phyloP scores from a whole-genome alignment of 2,888 invertebrate species.

The Carterocephalus palaemon region DNA sequence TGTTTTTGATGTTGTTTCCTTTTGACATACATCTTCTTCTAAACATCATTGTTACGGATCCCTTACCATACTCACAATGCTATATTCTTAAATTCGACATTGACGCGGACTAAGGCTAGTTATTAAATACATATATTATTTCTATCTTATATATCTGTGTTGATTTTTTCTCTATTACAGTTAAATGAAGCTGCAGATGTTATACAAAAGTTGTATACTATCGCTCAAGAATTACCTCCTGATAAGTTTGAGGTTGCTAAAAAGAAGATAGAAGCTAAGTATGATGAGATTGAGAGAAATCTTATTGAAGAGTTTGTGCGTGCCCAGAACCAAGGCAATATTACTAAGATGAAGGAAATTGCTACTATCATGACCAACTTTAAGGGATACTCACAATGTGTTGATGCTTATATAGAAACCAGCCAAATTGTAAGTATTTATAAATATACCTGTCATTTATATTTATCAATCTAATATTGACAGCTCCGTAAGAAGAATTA shows the following conservation, averaged over 20 bases:
- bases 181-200: conserved; percentile 97
- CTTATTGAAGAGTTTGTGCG: conserved; percentile 96
- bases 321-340: conserved; percentile 91
- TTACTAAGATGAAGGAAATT: conserved; percentile 93
- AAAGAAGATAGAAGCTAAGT: conserved; percentile 91
- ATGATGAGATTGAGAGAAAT: conserved; percentile 92
- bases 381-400: conserved; percentile 96
- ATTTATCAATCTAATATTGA: too few species aligned
- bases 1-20: too few species aligned
- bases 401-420: conserved; percentile 97
- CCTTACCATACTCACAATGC: too few species aligned
- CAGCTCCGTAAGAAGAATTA: too few species aligned
- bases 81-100: not conserved
- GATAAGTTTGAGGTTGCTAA: conserved; percentile 92
- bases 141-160: not conserved
- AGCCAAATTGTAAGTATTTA: conserved; percentile 89
- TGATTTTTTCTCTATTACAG: conserved; percentile 60
- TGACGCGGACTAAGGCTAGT: too few species aligned
- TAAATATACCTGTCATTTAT: too few species aligned
- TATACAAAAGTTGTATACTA: conserved; percentile 96
- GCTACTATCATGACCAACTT: conserved; percentile 96
- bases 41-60: too few species aligned
- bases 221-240: conserved; percentile 95
- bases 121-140: too few species aligned
- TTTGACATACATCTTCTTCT: too few species aligned